These are phyloP conservation scores for Xyrichtys novacula DNA, from an alignment of 2,797 vertebrate genomes.

Conservation along the genomic window DNA sequence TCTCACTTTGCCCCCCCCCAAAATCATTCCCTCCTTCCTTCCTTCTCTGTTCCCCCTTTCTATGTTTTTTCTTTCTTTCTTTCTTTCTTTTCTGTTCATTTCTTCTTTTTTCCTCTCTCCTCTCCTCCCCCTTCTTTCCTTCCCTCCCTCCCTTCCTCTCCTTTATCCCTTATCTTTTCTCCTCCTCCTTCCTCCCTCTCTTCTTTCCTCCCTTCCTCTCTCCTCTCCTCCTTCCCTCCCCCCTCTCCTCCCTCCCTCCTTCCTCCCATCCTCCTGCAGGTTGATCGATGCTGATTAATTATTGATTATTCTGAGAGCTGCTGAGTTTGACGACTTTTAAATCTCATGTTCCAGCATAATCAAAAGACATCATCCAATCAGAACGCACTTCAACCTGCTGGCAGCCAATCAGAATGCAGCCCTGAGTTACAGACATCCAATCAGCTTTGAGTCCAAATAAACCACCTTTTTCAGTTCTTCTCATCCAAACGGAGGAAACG, in stretches of 20 bases:
- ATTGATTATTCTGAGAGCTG: slow-evolving; percentile 49
- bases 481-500: slow-evolving; percentile 27
- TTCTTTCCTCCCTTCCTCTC: neutral
- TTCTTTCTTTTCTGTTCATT: neutral
- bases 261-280: slow-evolving; percentile 14
- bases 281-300: slow-evolving; percentile 63
- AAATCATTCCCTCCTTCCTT: neutral
- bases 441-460: too few relatives aligned
- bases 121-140: neutral
- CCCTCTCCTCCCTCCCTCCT: neutral
- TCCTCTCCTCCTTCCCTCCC: neutral
- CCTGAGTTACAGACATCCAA: neutral
- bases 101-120: too few relatives aligned
- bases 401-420: slow-evolving; percentile 27
- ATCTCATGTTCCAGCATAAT: slow-evolving; percentile 7
- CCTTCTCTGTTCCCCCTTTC: neutral
- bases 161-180: neutral
- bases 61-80: neutral
- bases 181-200: neutral
- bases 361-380: slow-evolving; percentile 7
- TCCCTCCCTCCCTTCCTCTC: neutral
- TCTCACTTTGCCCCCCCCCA: neutral
- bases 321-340: slow-evolving; percentile 27
- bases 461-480: neutral
- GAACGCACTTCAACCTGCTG: neutral